Conservation (phyloP, 1,140 invertebrate genomes). For the Antheraea mylitta region DNA sequence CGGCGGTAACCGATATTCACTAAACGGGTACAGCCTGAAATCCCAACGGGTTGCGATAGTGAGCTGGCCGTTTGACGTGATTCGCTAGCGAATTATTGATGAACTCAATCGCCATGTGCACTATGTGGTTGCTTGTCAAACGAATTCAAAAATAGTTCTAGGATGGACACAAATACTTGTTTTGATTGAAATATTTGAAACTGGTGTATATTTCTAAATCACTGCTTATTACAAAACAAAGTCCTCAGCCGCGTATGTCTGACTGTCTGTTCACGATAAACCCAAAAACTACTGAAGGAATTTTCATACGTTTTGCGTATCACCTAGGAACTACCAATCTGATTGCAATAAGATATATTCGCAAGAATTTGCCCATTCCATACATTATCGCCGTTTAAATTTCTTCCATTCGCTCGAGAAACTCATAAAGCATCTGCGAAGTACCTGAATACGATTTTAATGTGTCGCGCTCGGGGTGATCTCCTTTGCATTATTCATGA, state of each 20-base stretch:
- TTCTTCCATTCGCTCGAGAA: conserved; percentile 9
- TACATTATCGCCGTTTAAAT: conserved; percentile 1
- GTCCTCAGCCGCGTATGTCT: no score
- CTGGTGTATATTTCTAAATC: background rate
- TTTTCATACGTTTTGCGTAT: background rate
- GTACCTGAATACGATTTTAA: conserved; percentile 55
- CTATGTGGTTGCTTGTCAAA: conserved; percentile 16
- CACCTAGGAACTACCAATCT: background rate
- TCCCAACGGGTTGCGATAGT: conserved; percentile 39
- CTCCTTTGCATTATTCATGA: conserved; percentile 60
- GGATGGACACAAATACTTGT: background rate
- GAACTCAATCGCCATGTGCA: conserved; percentile 43
- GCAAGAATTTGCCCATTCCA: background rate
- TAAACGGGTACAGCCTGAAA: conserved; percentile 8
- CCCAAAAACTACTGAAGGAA: no score
- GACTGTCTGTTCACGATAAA: no score
- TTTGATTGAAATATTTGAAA: background rate
- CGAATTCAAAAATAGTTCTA: background rate
- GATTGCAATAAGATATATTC: background rate
- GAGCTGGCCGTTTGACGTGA: conserved; percentile 37
- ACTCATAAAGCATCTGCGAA: conserved; percentile 33
- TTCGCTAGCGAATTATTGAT: conserved; percentile 49
- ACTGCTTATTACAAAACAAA: no score
- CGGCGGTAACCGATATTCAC: background rate
- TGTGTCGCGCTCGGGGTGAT: conserved; percentile 57